phyloP scores from a whole-genome alignment of 2,888 invertebrate species.

The Drosophila leonis region DNA sequence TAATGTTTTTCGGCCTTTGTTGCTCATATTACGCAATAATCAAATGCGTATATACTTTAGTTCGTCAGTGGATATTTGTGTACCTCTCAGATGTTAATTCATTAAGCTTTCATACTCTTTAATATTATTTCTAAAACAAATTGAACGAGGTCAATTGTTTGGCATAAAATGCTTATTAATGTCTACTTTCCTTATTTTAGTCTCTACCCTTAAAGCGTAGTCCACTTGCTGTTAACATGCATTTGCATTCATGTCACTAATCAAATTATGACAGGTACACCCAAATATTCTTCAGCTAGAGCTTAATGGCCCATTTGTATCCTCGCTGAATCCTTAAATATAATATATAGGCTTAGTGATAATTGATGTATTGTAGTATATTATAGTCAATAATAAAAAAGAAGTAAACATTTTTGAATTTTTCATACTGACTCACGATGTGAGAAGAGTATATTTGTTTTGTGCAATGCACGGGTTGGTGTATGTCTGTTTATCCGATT shows the following conservation, averaged over 20 bases:
- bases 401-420: no score
- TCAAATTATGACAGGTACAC: not conserved
- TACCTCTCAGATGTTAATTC: not conserved
- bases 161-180: not conserved
- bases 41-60: not conserved
- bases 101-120: not conserved
- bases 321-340: not conserved
- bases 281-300: not conserved
- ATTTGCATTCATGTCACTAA: not conserved
- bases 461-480: no score
- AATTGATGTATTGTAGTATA: not conserved
- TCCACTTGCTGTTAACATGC: not conserved
- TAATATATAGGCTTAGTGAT: not conserved
- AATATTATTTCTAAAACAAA: not conserved
- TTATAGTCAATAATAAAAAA: no score
- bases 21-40: constrained; percentile 32
- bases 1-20: constrained; percentile 35
- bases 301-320: not conserved
- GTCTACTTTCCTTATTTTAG: not conserved
- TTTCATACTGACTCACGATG: no score
- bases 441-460: no score
- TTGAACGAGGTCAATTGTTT: not conserved
- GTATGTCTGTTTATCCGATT: no score
- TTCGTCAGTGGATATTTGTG: not conserved
- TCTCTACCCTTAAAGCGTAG: not conserved